phyloP scores from a whole-genome alignment of 2,113 vertebrate genomes.

The Anser cygnoides region DNA sequence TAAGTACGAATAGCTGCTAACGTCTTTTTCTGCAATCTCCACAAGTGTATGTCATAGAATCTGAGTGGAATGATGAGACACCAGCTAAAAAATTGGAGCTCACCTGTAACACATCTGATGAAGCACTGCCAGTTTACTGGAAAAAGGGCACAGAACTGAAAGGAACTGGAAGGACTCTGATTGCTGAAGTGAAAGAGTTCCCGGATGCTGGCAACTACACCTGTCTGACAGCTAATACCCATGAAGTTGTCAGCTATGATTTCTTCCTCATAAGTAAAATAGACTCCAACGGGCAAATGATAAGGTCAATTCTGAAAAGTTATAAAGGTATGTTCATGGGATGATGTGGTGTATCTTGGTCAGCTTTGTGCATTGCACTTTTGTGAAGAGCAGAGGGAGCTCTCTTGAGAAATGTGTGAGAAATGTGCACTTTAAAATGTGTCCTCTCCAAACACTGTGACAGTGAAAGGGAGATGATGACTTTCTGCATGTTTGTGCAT shows the following conservation, averaged over 20 bases:
- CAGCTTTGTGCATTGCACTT: not conserved
- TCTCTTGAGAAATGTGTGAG: not conserved
- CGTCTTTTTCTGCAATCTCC: not conserved
- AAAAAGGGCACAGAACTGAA: not conserved
- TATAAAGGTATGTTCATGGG: not conserved
- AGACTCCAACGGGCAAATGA: conserved; percentile 24
- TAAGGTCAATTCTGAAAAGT: conserved; percentile 37
- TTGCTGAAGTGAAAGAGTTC: conserved; percentile 68
- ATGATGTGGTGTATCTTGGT: not conserved
- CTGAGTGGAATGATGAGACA: conserved; percentile 62
- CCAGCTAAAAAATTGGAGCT: conserved; percentile 65
- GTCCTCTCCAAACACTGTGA: not conserved
- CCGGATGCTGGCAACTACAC: conserved; percentile 72
- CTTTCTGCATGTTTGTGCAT: not conserved
- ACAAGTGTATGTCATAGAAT: conserved; percentile 72
- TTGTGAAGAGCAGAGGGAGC: not conserved
- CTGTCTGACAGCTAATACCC: conserved; percentile 54
- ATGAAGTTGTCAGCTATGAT: not conserved
- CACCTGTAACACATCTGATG: conserved; percentile 50
- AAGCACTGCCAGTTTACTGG: conserved; percentile 65
- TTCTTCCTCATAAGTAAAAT: conserved; percentile 71
- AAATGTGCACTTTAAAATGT: not conserved
- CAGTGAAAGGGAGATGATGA: accelerated
- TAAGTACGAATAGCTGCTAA: not conserved
- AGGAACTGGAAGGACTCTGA: conserved; percentile 64